Conservation (phyloP, 2,888 invertebrate species). For the Tetranychus piercei region DNA sequence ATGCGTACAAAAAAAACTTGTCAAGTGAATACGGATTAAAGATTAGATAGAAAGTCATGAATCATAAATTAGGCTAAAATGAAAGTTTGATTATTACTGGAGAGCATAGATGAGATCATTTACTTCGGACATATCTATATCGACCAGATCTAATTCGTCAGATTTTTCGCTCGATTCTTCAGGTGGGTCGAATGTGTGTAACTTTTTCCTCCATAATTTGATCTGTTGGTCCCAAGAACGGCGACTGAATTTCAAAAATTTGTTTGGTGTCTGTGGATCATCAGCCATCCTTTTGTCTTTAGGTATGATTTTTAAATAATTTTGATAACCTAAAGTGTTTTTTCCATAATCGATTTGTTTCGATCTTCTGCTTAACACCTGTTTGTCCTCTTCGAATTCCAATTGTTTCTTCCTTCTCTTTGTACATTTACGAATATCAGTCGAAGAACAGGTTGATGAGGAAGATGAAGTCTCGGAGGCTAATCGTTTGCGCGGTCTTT, state of each 20-base stretch:
- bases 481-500: background rate
- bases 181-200: conserved; percentile 55
- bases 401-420: background rate
- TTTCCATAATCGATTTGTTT: conserved; percentile 91
- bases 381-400: conserved; percentile 48
- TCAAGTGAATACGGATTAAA: no score
- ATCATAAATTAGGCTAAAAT: no score
- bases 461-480: background rate
- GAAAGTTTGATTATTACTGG: no score
- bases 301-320: conserved; percentile 22
- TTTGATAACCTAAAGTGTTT: conserved; percentile 43
- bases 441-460: background rate
- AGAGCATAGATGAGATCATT: no score
- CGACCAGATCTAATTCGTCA: background rate
- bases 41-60: no score
- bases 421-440: background rate
- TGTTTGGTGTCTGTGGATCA: conserved; percentile 78
- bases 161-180: conserved; percentile 33
- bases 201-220: conserved; percentile 61
- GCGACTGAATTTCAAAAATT: conserved; percentile 64
- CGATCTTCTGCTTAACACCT: conserved; percentile 53
- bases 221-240: conserved; percentile 80
- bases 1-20: no score
- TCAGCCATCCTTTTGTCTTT: conserved; percentile 43
- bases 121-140: background rate